These are phyloP conservation scores for Julus scanicus DNA, from an alignment of 2,888 invertebrate species.

Conservation along the genomic window DNA sequence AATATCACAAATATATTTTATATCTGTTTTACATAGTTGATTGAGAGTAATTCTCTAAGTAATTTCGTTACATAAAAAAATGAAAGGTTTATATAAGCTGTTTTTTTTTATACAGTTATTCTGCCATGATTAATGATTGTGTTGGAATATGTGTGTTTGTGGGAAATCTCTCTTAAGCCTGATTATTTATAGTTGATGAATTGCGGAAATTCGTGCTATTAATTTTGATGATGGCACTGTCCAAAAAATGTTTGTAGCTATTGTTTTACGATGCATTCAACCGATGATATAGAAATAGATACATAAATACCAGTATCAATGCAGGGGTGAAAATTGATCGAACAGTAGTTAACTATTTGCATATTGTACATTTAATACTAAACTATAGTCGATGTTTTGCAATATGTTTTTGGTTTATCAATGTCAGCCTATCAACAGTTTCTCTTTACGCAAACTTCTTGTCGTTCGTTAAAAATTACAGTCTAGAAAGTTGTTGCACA, in stretches of 20 bases:
- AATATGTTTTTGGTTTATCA: no score
- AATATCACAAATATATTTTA: no score
- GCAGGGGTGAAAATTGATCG: background rate
- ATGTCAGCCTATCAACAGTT: no score
- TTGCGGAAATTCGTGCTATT: background rate
- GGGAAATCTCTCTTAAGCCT: background rate
- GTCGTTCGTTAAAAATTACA: background rate
- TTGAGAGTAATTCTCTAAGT: background rate
- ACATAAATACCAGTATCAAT: background rate
- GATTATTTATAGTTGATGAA: background rate
- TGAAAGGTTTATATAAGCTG: background rate
- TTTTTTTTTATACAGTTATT: background rate
- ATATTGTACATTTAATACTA: no score
- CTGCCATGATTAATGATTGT: background rate
- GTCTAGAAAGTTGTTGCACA: no score
- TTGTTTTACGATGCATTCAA: background rate
- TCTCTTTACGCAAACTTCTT: background rate
- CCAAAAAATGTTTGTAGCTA: background rate
- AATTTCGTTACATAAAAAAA: background rate
- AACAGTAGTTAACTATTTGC: no score
- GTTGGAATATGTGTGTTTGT: background rate
- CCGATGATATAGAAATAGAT: background rate
- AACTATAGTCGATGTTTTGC: no score
- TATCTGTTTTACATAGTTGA: no score
- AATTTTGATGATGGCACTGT: background rate